Evolutionary conservation across 2,113 vertebrate species (phyloP), one percentile per base, ranked within the genome.

Genomic region (Periophthalmus modestus): DNA sequence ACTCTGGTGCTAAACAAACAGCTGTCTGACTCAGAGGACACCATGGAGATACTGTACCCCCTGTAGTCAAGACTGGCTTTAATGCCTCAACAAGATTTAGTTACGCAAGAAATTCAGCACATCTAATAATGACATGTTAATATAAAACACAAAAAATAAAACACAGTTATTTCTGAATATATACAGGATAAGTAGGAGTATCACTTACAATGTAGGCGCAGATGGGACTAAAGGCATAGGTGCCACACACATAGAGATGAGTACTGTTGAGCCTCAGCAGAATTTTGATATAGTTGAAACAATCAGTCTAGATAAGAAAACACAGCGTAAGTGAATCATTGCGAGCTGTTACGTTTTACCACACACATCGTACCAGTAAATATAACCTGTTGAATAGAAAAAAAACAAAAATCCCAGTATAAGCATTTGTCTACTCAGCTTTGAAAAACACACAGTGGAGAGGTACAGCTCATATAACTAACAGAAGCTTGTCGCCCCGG

Each of bases 271-370:
- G 87, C 9, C 89, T 94, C 87, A 98, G 94, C 68, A 99, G 94
- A 89, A 98, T 95, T 93, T 99, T 98, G 93, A 99, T 93, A 89
- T 99, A 99, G 92, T 99, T 99, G 92, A 98, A 96, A 89, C 98
- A 99, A 91, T 98, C 98, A 0, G 95, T 96, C 98, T 99, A 87
- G 47, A 83, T 47, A 70, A 66, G 59, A 79, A 81, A 88, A 87
- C 82, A 82, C 6, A 18, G 69, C 58, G 21, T 71, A 33, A 33
- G 47, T 39, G 34, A 72, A 72, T 67, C 62, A 62, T 74, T 23
- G 55, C 13, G 62, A 66, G 55, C 15, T 63, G 58, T n/a, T 12
- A 65, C 39, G 10, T 47, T 24, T 16, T 70, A 46, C 24, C 6
- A 46, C 23, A 74, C 39, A 73, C 74, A 73, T 43, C 48, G 48